Conservation (phyloP, 2,888 invertebrate species). For the Stenodema calcarata region DNA sequence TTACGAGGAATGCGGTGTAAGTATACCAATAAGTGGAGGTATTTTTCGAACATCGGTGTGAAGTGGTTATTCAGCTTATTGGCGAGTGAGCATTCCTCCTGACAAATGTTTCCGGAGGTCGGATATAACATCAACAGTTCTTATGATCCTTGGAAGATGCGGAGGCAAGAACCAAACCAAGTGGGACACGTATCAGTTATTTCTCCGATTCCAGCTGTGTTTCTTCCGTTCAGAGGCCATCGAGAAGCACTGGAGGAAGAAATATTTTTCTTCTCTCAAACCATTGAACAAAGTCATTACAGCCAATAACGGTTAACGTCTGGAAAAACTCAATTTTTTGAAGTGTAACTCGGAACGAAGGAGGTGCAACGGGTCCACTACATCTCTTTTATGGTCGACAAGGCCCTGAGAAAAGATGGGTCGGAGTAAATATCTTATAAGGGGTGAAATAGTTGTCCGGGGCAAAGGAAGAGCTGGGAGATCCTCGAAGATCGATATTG, state of each 20-base stretch:
- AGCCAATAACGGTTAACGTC: neutral
- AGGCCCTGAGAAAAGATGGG: neutral
- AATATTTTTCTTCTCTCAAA: neutral
- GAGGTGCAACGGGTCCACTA: conserved; percentile 25
- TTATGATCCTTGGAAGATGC: neutral
- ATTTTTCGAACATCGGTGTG: too few relatives aligned
- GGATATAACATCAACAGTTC: neutral
- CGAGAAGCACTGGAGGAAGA: neutral
- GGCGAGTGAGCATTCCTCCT: neutral
- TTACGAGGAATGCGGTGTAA: too few relatives aligned
- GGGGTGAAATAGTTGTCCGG: conserved; percentile 28
- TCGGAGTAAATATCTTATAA: conserved; percentile 34
- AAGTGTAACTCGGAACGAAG: conserved; percentile 11
- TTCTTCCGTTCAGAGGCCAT: neutral
- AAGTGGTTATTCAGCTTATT: too few relatives aligned
- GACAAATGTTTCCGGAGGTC: neutral
- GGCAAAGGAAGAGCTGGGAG: neutral
- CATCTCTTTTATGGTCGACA: conserved; percentile 21
- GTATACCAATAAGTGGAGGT: too few relatives aligned
- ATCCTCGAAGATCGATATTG: neutral
- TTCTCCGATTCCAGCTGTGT: neutral
- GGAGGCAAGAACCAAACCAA: neutral
- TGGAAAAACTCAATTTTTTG: conserved; percentile 17
- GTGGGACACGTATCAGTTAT: neutral
- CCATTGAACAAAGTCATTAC: conserved; percentile 15